Conservation (phyloP, 2,113 vertebrate genomes). For the Colossoma macropomum region DNA sequence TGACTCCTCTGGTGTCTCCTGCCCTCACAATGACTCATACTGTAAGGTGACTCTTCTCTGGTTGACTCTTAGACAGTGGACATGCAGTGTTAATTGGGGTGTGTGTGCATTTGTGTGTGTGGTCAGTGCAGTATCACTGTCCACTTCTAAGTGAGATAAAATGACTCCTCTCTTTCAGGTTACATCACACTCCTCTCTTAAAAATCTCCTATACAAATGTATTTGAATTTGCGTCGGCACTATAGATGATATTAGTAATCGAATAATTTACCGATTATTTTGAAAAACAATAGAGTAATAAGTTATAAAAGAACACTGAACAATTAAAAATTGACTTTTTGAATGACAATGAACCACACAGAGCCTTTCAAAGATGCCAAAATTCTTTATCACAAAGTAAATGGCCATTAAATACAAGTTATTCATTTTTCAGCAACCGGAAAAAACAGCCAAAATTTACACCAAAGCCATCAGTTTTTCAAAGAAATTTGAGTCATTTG, state of each 20-base stretch:
- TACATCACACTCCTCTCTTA: not conserved
- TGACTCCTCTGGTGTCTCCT: slow-evolving; percentile 11
- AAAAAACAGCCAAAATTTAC: no score
- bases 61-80: slow-evolving; percentile 12
- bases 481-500: no score
- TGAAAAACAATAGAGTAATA: not conserved
- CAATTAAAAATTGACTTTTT: not conserved
- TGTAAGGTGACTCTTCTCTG: slow-evolving; percentile 39
- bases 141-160: slow-evolving; percentile 3
- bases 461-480: no score
- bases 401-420: no score
- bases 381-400: no score
- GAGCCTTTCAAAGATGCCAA: no score
- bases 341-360: no score
- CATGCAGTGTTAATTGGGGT: slow-evolving; percentile 29
- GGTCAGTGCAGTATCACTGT: slow-evolving; percentile 27
- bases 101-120: slow-evolving; percentile 19
- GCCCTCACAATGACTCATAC: slow-evolving; percentile 23
- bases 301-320: not conserved
- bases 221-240: no score
- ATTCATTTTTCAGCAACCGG: no score
- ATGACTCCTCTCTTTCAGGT: not conserved
- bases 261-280: no score
- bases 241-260: no score
- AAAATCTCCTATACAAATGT: not conserved